phyloP scores from a whole-genome alignment of 2,113 vertebrate genomes.

The Hippotragus niger region DNA sequence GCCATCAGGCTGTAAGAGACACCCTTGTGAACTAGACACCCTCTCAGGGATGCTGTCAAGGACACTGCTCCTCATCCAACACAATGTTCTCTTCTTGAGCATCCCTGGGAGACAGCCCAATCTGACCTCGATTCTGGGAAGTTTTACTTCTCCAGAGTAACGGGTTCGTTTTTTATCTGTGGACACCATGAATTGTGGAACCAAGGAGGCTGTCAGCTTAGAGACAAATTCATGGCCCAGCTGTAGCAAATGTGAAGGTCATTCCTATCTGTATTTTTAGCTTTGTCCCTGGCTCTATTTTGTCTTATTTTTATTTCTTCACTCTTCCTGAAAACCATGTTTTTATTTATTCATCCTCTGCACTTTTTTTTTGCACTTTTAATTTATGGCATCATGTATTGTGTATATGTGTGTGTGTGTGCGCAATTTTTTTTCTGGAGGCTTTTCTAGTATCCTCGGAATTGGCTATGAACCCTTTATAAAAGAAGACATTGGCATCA shows the following conservation, averaged over 20 bases:
- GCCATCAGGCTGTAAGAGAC: background rate
- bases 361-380: background rate
- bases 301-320: constrained; percentile 29
- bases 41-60: constrained; percentile 2
- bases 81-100: constrained; percentile 8
- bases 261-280: background rate
- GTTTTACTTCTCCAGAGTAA: constrained; percentile 25
- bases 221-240: constrained; percentile 17
- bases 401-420: too few species aligned
- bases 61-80: background rate
- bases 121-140: constrained; percentile 10
- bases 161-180: background rate
- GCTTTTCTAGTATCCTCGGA: background rate
- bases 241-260: background rate
- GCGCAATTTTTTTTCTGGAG: background rate
- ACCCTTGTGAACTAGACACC: background rate
- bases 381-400: background rate
- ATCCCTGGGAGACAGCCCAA: constrained; percentile 22
- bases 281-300: background rate
- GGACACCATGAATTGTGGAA: background rate
- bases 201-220: background rate
- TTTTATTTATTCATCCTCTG: constrained; percentile 19
- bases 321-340: background rate
- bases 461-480: background rate
- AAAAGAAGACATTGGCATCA: background rate